Base-by-base conservation (phyloP, 2,888 invertebrate species). In the Melipona beecheii region DNA sequence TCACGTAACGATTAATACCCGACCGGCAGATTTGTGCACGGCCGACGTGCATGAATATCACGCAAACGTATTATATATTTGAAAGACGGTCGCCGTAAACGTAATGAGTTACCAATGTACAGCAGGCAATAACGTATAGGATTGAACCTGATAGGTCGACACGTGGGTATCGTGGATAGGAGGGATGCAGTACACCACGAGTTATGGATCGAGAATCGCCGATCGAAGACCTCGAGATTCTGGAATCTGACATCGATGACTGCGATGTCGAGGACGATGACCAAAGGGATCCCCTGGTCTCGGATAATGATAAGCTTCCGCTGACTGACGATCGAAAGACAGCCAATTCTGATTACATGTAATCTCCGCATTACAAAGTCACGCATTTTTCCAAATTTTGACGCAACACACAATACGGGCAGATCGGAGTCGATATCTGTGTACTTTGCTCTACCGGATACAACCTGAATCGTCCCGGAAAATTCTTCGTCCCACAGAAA, bases 71-170 rank as follows among this genome's bases (percentile, higher is more conserved):
- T 72, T 62, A 43, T 43, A 9, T 43, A n/a, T 49, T 21, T 21
- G 49, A 49, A n/a, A n/a, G 4, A n/a, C 15, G 11, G 31, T 49
- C 6, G 19, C 31, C 31, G 62, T 50, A 62, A 49, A 62, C 64
- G 19, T 54, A 36, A 36, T 13, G n/a, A 19, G 43, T 24, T n/a
- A 36, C 36, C 64, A 31, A 24, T 11, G n/a, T 24, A 43, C 9
- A 43, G n/a, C 9, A 43, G n/a, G 31, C 15, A 43, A 43, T 9
- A 52, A 73, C 52, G 62, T 62, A 49, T 24, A 49, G 56, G 5
- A 75, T 66, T 66, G 43, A 56, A 56, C 58, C 21, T 21, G 56
- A 56, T 66, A 56, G n/a, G n/a, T 66, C 66, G 65, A 54, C 36
- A 56, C 43, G 65, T 9, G 9, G 9, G 43, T 43, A 9, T 66